Conservation (phyloP, 2,113 vertebrate genomes). For the Rhegmatorhina hoffmannsi region DNA sequence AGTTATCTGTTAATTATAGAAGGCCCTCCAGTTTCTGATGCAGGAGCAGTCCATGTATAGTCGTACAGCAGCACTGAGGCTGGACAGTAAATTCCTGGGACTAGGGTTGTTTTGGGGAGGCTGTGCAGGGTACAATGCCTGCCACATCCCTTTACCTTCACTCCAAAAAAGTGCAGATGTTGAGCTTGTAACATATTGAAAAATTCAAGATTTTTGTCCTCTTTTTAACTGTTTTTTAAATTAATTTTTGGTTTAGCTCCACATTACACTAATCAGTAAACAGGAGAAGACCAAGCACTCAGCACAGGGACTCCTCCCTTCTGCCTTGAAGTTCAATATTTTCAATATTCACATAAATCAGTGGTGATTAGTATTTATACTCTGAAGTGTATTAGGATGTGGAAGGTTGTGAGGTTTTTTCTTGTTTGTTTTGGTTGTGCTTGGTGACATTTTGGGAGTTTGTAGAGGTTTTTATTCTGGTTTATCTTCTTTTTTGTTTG, state of each 20-base stretch:
- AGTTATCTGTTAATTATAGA: slow-evolving; percentile 67
- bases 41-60: neutral
- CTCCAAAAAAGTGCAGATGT: neutral
- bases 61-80: neutral
- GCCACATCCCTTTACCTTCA: neutral
- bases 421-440: neutral
- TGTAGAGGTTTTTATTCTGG: neutral
- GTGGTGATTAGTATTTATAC: neutral
- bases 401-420: accelerated
- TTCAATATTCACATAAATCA: neutral
- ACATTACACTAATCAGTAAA: neutral
- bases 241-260: neutral
- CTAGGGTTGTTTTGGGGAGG: neutral
- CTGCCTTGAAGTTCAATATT: neutral
- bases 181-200: neutral
- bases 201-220: neutral
- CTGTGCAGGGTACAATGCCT: neutral
- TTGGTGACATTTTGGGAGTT: accelerated
- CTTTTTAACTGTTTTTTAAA: neutral
- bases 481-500: neutral
- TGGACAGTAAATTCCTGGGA: neutral
- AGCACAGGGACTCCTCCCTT: neutral
- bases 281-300: neutral
- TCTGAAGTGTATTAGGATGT: neutral
- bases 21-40: slow-evolving; percentile 9